Evolutionary conservation across 2,888 invertebrate species (phyloP).

Genomic region (Drosophila quinaria): DNA sequence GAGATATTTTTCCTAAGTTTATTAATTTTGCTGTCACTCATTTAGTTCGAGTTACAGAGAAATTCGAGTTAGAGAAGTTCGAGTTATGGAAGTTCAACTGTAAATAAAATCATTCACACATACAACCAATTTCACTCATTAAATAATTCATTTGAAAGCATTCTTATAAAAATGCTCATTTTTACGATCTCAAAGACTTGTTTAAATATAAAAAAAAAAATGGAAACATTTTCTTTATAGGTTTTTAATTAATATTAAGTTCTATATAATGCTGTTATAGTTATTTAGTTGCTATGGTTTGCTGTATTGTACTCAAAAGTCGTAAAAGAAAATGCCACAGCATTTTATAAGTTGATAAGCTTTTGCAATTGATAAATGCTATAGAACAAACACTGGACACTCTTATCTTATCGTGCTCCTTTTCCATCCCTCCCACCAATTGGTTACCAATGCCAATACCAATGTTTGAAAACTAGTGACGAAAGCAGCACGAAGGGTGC

Average conservation of each 20-base stretch:
- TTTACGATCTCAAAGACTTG: no score
- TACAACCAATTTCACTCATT: constrained; percentile 9
- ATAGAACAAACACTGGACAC: constrained; percentile 29
- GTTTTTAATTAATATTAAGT: no score
- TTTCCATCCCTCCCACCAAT: constrained; percentile 6
- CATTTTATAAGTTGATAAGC: constrained; percentile 38
- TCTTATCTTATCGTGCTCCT: constrained; percentile 50
- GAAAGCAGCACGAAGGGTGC: no score
- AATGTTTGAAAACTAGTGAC: constrained; percentile 18
- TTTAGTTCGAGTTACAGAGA: no score
- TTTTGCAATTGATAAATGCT: constrained; percentile 51
- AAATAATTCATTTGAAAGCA: neutral
- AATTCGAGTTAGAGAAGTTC: constrained; percentile 13
- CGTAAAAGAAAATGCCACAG: neutral
- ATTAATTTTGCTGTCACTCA: no score
- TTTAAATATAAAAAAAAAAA: no score
- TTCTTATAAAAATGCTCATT: neutral
- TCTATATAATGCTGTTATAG: no score
- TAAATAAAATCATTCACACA: constrained; percentile 9
- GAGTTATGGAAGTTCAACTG: no score
- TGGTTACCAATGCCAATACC: constrained; percentile 36
- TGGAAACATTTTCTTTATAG: no score
- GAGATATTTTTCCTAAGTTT: no score
- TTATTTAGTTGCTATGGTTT: constrained; percentile 1
- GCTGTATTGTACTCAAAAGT: constrained; percentile 9